Conservation (phyloP, 1,140 invertebrate species). For the Luehdorfia chinensis region DNA sequence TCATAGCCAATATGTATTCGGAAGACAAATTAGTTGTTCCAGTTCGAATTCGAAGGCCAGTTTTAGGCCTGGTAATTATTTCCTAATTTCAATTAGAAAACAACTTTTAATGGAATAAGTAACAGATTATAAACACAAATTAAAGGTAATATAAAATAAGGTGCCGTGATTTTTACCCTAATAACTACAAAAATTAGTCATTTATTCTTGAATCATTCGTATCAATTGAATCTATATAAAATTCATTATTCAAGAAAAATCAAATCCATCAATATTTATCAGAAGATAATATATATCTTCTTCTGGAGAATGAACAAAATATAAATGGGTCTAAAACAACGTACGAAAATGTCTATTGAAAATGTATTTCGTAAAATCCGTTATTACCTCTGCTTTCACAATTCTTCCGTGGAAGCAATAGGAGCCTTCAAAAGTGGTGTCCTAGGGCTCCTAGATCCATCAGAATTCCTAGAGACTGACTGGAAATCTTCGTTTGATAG, state of each 20-base stretch:
- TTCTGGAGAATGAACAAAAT: background rate
- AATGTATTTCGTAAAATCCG: constrained; percentile 12
- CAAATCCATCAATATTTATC: constrained; percentile 13
- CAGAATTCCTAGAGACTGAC: constrained; percentile 76
- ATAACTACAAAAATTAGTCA: constrained; percentile 8
- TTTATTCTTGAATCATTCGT: background rate
- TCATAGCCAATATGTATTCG: constrained; percentile 8
- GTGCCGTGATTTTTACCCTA: background rate
- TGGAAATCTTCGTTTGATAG: constrained; percentile 80
- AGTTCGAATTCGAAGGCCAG: background rate
- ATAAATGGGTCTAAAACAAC: constrained; percentile 6
- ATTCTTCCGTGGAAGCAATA: constrained; percentile 81
- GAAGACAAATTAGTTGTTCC: constrained; percentile 5
- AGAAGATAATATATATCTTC: background rate
- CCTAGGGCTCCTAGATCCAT: constrained; percentile 67
- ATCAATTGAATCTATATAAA: constrained; percentile 14
- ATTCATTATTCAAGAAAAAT: constrained; percentile 2
- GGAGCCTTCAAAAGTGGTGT: constrained; percentile 77
- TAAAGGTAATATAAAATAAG: background rate
- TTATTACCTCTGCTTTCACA: constrained; percentile 68
- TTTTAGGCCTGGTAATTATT: constrained; percentile 10
- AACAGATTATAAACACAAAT: background rate
- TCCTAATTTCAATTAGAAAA: no score
- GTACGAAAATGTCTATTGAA: constrained; percentile 3
- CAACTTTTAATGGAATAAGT: background rate